Conservation (phyloP, 1,140 invertebrate genomes). For the Ceratina australensis region DNA sequence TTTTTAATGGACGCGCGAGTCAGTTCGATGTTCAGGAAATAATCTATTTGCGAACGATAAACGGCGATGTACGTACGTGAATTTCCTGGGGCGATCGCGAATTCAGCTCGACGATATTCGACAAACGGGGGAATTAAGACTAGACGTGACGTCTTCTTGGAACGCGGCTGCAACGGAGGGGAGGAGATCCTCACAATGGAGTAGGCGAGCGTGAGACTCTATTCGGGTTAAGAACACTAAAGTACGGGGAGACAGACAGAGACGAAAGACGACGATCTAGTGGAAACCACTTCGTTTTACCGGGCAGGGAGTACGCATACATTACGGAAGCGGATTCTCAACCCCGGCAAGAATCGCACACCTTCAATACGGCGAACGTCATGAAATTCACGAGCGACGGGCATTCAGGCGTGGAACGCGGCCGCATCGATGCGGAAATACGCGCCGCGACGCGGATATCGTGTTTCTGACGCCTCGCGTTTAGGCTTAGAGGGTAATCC, state of each 20-base stretch:
- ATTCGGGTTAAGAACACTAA: conserved; percentile 40
- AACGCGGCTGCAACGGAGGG: not conserved
- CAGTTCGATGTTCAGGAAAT: not conserved
- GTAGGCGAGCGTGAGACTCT: conserved; percentile 17
- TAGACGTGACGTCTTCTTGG: not conserved
- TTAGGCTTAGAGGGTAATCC: not conserved
- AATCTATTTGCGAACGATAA: too few relatives aligned
- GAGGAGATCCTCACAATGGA: conserved; percentile 11
- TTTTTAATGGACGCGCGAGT: conserved; percentile 1
- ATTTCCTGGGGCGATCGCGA: not conserved
- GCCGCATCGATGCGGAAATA: not conserved
- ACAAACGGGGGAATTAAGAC: not conserved
- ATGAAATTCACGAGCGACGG: conserved; percentile 11
- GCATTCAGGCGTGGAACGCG: not conserved
- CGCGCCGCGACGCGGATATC: not conserved
- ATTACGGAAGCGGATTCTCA: not conserved
- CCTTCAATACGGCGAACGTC: conserved; percentile 36
- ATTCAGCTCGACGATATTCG: too few relatives aligned
- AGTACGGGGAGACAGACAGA: conserved; percentile 19
- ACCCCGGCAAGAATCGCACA: not conserved
- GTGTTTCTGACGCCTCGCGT: not conserved
- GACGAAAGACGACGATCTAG: conserved; percentile 33
- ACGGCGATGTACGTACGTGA: not conserved
- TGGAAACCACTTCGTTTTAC: conserved; percentile 42
- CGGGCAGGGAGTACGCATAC: conserved; percentile 16